Evolutionary conservation across 2,888 invertebrate species (phyloP).

Genomic region (Cancer borealis): DNA sequence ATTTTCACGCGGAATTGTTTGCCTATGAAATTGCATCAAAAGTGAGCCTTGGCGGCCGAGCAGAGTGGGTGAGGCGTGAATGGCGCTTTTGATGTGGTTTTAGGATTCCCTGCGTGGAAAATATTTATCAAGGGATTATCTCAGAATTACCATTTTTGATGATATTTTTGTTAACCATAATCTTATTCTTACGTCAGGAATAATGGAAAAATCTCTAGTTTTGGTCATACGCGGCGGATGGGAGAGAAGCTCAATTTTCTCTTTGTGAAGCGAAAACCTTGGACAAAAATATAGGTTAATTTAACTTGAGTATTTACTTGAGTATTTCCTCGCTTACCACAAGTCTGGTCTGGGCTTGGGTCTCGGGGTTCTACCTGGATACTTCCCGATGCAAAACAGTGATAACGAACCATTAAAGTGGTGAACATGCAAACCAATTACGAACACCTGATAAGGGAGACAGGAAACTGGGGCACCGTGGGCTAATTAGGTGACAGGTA

Average conservation of each 20-base stretch:
- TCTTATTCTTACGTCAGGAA: neutral
- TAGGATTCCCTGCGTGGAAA: neutral
- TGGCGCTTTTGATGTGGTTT: neutral
- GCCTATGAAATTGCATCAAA: neutral
- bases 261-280: neutral
- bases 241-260: neutral
- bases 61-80: neutral
- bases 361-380: neutral
- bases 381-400: neutral
- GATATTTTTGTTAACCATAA: neutral
- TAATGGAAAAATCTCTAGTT: neutral
- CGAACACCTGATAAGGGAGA: slow-evolving; percentile 11
- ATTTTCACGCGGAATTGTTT: slow-evolving; percentile 29
- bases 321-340: neutral
- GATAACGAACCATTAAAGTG: slow-evolving; percentile 23
- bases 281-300: neutral
- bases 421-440: slow-evolving; percentile 34
- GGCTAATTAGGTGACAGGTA: slow-evolving; percentile 27
- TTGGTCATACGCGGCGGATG: neutral
- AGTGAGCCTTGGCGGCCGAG: neutral
- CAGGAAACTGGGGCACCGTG: neutral
- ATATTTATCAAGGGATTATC: slow-evolving; percentile 1
- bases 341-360: neutral
- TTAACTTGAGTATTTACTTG: neutral
- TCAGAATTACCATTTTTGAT: neutral